Conservation (phyloP, 2,797 vertebrate genomes). For the Semotilus atromaculatus region DNA sequence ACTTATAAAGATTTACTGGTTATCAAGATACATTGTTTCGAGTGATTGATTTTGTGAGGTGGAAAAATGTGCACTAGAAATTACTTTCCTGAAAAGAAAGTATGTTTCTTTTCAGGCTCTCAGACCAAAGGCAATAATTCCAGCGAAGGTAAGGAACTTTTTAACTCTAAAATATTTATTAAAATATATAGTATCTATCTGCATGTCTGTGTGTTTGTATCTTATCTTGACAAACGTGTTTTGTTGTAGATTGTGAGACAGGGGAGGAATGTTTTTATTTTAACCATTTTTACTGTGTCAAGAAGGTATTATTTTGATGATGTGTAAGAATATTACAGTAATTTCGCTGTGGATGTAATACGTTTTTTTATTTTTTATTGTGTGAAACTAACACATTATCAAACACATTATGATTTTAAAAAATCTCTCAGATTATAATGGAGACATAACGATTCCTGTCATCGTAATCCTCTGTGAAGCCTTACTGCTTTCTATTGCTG, state of each 20-base stretch:
- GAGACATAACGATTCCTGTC: not conserved
- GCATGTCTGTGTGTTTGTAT: not conserved
- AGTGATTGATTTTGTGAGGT: not conserved
- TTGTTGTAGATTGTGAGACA: not conserved
- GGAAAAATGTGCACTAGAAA: not conserved
- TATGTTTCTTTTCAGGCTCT: not conserved
- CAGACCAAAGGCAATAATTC: no score
- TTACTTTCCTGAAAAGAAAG: not conserved
- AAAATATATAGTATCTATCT: not conserved
- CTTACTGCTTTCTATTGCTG: constrained; percentile 1
- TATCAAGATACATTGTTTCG: not conserved
- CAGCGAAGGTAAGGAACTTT: not conserved
- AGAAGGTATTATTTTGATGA: not conserved
- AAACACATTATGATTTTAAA: no score
- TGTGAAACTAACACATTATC: not conserved
- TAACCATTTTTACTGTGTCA: not conserved
- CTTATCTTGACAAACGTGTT: not conserved
- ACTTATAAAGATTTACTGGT: not conserved
- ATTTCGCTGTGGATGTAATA: not conserved
- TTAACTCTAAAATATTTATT: not conserved
- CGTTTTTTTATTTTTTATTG: not conserved
- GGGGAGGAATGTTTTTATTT: not conserved
- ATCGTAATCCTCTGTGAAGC: not conserved
- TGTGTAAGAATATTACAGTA: not conserved
- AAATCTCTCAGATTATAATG: not conserved